A percentile compares a stretch with the other conserved stretches of the same genome.
Conservation (phyloP, 2,888 invertebrate species). For the Watsonalla cultraria region DNA sequence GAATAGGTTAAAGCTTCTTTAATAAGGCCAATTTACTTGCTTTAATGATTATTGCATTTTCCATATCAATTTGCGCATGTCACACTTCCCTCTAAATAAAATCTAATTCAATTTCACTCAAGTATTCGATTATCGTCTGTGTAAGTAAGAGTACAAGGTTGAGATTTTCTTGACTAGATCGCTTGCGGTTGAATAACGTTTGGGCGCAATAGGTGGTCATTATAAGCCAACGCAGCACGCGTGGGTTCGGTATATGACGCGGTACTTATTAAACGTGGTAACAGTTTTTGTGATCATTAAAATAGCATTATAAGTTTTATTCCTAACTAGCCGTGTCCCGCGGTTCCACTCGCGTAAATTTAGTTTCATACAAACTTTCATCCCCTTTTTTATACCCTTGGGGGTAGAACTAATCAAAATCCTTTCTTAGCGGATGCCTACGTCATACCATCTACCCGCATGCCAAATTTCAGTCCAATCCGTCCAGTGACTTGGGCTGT, state of each 20-base stretch:
- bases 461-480: no score
- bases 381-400: no score
- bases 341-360: no score
- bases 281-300: slow-evolving; percentile 6
- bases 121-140: slow-evolving; percentile 16
- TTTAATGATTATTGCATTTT: slow-evolving; percentile 44
- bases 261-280: slow-evolving; percentile 37
- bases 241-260: slow-evolving; percentile 35
- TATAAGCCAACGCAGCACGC: slow-evolving; percentile 20
- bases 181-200: slow-evolving; percentile 22
- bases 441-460: no score
- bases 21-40: slow-evolving; percentile 46
- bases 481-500: no score
- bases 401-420: no score
- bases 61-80: slow-evolving; percentile 48
- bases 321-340: no score
- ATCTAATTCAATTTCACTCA: slow-evolving; percentile 14
- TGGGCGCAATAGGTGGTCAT: slow-evolving; percentile 31
- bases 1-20: slow-evolving; percentile 22
- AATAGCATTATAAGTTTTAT: no score
- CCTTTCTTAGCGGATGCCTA: no score
- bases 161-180: slow-evolving; percentile 5
- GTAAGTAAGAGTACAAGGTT: slow-evolving; percentile 11
- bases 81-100: slow-evolving; percentile 32
- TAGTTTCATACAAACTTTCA: no score